Evolutionary conservation across 1,140 invertebrate genomes (phyloP).

Genomic region (Drosophila carrolli): DNA sequence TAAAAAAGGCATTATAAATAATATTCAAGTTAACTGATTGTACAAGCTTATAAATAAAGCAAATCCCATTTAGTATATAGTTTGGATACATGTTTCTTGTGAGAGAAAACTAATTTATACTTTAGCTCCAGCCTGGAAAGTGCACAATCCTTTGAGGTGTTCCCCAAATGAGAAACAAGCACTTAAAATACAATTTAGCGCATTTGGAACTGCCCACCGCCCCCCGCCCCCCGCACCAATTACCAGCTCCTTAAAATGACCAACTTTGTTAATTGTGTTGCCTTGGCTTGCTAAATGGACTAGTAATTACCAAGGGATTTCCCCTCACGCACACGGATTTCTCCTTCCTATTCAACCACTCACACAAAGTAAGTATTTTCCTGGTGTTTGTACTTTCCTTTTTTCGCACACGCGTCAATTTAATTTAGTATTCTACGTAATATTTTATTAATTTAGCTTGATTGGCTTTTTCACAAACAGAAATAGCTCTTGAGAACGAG

Average conservation of each 20-base stretch:
- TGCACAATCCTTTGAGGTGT: neutral
- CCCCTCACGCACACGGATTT: constrained; percentile 32
- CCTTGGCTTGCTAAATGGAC: constrained; percentile 40
- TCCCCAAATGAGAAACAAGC: constrained; percentile 6
- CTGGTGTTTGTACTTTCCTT: constrained; percentile 21
- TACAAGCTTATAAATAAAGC: neutral
- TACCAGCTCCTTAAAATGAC: constrained; percentile 43
- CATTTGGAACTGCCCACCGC: constrained; percentile 6
- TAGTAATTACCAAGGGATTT: constrained; percentile 49
- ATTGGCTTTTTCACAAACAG: constrained; percentile 81
- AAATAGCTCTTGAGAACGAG: constrained; percentile 35
- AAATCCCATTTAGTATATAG: too few relatives aligned
- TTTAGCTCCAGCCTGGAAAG: neutral
- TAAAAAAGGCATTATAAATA: too few relatives aligned
- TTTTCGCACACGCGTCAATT: constrained; percentile 77
- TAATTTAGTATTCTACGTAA: constrained; percentile 80
- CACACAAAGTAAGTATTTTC: constrained; percentile 5
- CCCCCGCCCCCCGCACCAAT: constrained; percentile 18
- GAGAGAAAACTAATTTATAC: neutral
- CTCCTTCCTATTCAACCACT: neutral
- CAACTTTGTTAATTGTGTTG: constrained; percentile 52
- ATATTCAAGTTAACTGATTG: neutral
- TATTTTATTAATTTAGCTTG: constrained; percentile 82
- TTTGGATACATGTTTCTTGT: neutral
- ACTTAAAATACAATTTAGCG: constrained; percentile 42